Base-by-base conservation (phyloP, 2,113 vertebrate species). In the Numida meleagris region DNA sequence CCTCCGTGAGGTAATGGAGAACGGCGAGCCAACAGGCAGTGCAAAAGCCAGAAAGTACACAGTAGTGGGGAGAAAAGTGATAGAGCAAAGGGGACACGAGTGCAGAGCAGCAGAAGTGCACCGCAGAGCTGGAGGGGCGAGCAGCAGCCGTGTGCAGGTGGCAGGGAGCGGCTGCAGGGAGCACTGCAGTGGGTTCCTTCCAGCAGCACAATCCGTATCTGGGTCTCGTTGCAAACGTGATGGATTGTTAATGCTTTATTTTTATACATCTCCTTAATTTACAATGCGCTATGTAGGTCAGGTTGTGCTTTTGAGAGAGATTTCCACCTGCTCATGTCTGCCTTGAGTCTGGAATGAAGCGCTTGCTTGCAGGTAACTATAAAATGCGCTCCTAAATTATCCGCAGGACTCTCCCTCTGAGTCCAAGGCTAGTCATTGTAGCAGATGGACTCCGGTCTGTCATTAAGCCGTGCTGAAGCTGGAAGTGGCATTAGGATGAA, bases 401-500 rank as follows among this genome's bases (percentile, higher is more conserved):
- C 92, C 88, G 2, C 80, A 72, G 80, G 92, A 61, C 88, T 96
- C 94, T 94, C 86, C 92, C 88, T 86, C 76, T 81, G 94, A 92
- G 88, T 94, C 72, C 88, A 83, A 67, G 73, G 76, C 88, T 88
- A 91, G 90, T 93, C 90, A 94, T 78, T 71, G 88, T 50, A 83
- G 80, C 92, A 96, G 94, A 96, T 88, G 96, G 96, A 59, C 88
- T 45, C 88, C 82, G 83, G 90, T 42, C 94, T 96, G 96, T 95
- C 88, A 94, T 93, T 93, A 95, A 84, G 86, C 65, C 61, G 6
- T 15, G 38, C 81, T 92, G 74, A 38, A 88, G 76, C 77, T 84
- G 71, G 38, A 81, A 88, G 80, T 7, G 92, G 88, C 46, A 50
- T 15, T 74, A 66, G 86, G 45, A 59, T 36, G 51, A 90, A 20